Conservation (phyloP, 1,140 invertebrate genomes). For the Sminthurinus signatus region DNA sequence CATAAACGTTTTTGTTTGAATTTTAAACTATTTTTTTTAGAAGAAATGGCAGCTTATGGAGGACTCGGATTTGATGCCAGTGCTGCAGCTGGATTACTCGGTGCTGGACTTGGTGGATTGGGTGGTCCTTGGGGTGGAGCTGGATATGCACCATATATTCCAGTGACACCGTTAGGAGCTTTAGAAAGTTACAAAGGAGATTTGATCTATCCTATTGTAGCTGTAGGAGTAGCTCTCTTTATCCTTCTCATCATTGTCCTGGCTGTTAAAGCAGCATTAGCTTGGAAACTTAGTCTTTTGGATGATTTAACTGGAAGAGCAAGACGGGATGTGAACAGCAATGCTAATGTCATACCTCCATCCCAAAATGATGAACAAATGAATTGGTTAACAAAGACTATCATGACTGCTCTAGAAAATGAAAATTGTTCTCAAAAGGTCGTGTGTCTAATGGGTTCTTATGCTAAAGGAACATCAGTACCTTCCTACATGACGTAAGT, state of each 20-base stretch:
- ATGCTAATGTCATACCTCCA: not conserved
- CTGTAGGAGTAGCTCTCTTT: constrained; percentile 32
- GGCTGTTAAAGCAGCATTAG: constrained; percentile 32
- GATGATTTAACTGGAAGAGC: not conserved
- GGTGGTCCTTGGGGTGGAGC: not conserved
- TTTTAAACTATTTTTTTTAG: too few relatives aligned
- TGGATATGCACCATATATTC: constrained; percentile 24
- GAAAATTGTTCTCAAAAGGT: constrained; percentile 1
- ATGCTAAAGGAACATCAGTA: not conserved
- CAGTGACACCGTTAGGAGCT: constrained; percentile 35
- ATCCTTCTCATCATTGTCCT: constrained; percentile 32
- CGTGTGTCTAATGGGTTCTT: not conserved
- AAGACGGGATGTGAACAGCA: too few relatives aligned
- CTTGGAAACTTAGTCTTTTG: constrained; percentile 23
- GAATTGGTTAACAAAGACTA: not conserved
- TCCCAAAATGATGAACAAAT: not conserved
- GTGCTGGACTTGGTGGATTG: constrained; percentile 7
- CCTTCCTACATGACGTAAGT: not conserved
- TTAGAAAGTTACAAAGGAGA: constrained; percentile 34
- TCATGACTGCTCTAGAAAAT: not conserved
- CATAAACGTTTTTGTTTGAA: too few relatives aligned
- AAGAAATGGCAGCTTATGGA: too few relatives aligned
- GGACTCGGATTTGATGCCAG: too few relatives aligned
- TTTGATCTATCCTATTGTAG: constrained; percentile 33
- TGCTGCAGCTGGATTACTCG: constrained; percentile 10